phyloP scores from a whole-genome alignment of 2,113 vertebrate genomes.

The Leucosticte australis region DNA sequence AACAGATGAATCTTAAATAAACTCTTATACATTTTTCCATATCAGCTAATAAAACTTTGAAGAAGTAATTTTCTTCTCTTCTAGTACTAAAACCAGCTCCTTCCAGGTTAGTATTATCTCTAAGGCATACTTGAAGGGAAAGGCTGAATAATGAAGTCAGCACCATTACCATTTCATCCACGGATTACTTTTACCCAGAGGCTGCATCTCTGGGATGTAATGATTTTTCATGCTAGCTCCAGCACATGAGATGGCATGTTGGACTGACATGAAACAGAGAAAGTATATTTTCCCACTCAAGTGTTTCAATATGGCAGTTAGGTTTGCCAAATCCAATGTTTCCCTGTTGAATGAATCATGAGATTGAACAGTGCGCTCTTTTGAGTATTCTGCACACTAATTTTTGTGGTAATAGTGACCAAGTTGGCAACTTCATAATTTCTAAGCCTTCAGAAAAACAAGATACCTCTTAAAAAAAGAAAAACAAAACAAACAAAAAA shows the following conservation, averaged over 20 bases:
- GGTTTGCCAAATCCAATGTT: not conserved
- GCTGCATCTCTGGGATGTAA: not conserved
- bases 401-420: not conserved
- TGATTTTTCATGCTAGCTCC: not conserved
- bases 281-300: not conserved
- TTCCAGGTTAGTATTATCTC: not conserved
- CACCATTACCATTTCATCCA: not conserved
- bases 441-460: not conserved
- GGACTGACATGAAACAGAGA: slow-evolving; percentile 7
- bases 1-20: not conserved
- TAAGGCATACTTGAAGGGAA: not conserved
- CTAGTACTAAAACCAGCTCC: not conserved
- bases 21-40: not conserved
- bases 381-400: not conserved
- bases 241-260: not conserved
- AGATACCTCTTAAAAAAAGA: not conserved
- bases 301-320: not conserved
- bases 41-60: not conserved
- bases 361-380: not conserved
- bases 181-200: slow-evolving; percentile 11
- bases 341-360: not conserved
- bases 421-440: not conserved
- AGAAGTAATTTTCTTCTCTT: not conserved
- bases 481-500: not conserved
- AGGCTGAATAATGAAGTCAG: not conserved